Evolutionary conservation across 2,797 vertebrate genomes (phyloP).

Genomic region (Calcarius lapponicus): DNA sequence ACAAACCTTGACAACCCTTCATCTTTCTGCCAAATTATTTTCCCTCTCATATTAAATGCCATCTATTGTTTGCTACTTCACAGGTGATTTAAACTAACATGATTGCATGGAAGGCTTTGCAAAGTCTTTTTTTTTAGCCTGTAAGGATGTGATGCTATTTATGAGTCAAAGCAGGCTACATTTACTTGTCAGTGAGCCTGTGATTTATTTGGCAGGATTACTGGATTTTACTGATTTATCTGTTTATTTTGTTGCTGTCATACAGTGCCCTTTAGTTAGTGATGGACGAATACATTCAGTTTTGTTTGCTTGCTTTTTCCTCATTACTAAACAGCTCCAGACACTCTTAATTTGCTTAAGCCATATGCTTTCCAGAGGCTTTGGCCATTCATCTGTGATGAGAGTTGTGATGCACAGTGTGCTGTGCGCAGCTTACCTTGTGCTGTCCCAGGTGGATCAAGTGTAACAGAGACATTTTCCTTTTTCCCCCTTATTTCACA

Average conservation of each 20-base stretch:
- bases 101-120: background rate
- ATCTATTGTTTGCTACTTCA: background rate
- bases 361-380: slow-evolving; percentile 37
- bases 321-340: slow-evolving; percentile 43
- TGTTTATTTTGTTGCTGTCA: slow-evolving; percentile 59
- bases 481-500: background rate
- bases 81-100: background rate
- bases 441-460: background rate
- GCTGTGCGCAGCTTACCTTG: background rate
- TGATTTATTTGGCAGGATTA: slow-evolving; percentile 56
- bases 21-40: background rate
- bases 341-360: slow-evolving; percentile 37
- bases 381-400: background rate
- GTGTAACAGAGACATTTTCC: background rate
- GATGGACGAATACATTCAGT: slow-evolving; percentile 24
- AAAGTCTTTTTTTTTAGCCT: background rate
- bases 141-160: background rate
- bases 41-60: background rate
- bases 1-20: background rate
- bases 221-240: slow-evolving; percentile 58
- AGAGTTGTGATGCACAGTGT: background rate
- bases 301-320: slow-evolving; percentile 37
- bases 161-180: background rate
- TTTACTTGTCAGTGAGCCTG: slow-evolving; percentile 25
- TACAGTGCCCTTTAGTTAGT: slow-evolving; percentile 43